A percentile compares a stretch with the other conserved stretches of the same genome.
These are phyloP conservation scores for Oscheius sp. DNA, from an alignment of 2,888 invertebrate species.

Conservation along the genomic window DNA sequence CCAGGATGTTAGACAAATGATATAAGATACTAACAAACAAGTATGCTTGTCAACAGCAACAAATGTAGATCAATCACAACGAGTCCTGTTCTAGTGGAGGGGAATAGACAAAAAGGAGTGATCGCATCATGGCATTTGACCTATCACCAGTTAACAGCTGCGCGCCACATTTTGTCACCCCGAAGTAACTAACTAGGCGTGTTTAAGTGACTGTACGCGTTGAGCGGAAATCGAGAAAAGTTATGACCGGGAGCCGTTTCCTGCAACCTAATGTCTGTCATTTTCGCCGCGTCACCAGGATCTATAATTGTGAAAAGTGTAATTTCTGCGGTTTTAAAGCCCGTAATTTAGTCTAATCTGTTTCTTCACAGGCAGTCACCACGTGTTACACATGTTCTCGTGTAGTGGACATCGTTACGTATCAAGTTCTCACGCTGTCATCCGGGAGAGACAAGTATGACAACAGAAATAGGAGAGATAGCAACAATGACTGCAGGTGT, in stretches of 20 bases:
- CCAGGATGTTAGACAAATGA: neutral
- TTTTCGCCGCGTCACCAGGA: neutral
- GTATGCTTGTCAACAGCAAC: constrained; percentile 12
- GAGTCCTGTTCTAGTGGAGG: constrained; percentile 27
- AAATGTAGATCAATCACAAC: constrained; percentile 18
- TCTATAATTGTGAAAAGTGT: constrained; percentile 1
- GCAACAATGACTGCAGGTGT: neutral
- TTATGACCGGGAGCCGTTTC: neutral
- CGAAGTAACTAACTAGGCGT: too few species aligned
- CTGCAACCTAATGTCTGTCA: neutral
- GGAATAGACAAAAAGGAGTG: constrained; percentile 26
- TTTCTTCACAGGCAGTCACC: constrained; percentile 23
- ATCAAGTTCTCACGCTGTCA: constrained; percentile 9
- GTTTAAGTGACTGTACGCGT: neutral
- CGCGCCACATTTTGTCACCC: constrained; percentile 7
- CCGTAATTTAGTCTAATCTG: constrained; percentile 28
- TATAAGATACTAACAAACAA: constrained; percentile 18
- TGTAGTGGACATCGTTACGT: constrained; percentile 28
- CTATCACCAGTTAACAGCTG: constrained; percentile 27
- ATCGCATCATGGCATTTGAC: constrained; percentile 29
- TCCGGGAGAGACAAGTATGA: neutral
- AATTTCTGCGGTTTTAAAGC: constrained; percentile 19
- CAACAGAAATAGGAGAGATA: neutral
- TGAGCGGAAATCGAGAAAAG: neutral
- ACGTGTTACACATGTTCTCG: constrained; percentile 35